Evolutionary conservation across 2,888 invertebrate genomes (phyloP), one percentile per base, ranked within the genome.

Genomic region (Chrysina gloriosa): DNA sequence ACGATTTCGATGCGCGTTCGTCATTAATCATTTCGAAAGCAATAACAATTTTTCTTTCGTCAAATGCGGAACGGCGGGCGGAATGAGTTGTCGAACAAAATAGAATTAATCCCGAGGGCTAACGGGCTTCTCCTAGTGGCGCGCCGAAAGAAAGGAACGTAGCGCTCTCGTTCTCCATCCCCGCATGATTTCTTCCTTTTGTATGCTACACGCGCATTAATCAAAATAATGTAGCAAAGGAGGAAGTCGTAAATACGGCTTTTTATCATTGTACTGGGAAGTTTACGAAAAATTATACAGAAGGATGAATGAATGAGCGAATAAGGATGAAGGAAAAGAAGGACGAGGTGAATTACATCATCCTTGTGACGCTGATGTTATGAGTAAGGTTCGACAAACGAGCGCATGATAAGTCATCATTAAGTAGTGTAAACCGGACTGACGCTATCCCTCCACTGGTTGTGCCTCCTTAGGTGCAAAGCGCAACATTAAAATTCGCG

Each of bases 11-110:
- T 4, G n/a, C 36, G 36, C 34, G 19, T 21, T 45, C n/a, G 5
- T 25, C 42, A 61, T 61, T 61, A 61, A 61, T 61, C 58, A 61
- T 61, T 27, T 27, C 14, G 31, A n/a, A 7, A 9, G 56, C 36
- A 56, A 56, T 56, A 61, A 61, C 42, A 42, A 61, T 61, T 61
- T 61, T 61, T 61, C 58, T 61, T 61, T 42, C 42, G 27, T 42
- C 27, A 36, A 16, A 36, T 5, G 56, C 23, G 21, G 19, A 56
- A 25, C 36, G 23, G 11, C 11, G 34, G 56, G 11, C 14, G 36
- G 27, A 47, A 52, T 16, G 9, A 11, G 27, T 25, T 45, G 16
- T 6, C 2, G n/a, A n/a, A 23, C 21, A 23, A 56, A 56, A 21
- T 36, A 36, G 23, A 56, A 56, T 56, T 56, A 56, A 56, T 56